Evolutionary conservation across 2,113 vertebrate genomes (phyloP).

Genomic region (Thunnus maccoyii): DNA sequence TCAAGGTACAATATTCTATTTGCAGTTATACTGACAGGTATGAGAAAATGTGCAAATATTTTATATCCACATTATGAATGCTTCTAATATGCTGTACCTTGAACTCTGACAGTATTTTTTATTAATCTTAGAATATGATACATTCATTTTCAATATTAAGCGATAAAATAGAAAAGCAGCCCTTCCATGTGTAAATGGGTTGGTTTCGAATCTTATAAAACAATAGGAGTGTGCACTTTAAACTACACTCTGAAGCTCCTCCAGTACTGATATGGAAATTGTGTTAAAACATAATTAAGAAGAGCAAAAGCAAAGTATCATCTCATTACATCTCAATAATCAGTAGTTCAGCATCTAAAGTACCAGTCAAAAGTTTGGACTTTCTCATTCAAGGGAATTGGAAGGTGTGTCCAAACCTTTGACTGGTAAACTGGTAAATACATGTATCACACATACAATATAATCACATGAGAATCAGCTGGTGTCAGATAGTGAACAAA

Average conservation of each 20-base stretch:
- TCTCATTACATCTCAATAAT: too few relatives aligned
- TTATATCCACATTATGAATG: neutral
- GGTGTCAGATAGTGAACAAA: too few relatives aligned
- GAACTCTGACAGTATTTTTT: neutral
- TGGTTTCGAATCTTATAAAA: neutral
- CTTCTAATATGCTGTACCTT: neutral
- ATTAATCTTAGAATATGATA: neutral
- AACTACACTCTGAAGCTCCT: neutral
- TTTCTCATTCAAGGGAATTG: too few relatives aligned
- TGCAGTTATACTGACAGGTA: constrained; percentile 4
- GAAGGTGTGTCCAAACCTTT: too few relatives aligned
- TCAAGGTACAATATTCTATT: constrained; percentile 21
- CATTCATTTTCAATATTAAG: neutral
- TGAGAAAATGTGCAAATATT: neutral
- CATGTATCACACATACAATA: too few relatives aligned
- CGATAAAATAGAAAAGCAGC: neutral
- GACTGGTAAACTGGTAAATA: too few relatives aligned
- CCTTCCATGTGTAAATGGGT: neutral
- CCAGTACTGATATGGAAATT: neutral
- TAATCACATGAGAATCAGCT: too few relatives aligned
- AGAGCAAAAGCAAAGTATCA: too few relatives aligned
- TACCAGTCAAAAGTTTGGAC: too few relatives aligned
- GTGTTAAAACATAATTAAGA: neutral
- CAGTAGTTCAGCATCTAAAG: neutral
- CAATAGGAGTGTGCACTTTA: neutral